These are phyloP conservation scores for Cyprinodon brontotheroides DNA, from an alignment of 2,113 vertebrate genomes.

Conservation along the genomic window DNA sequence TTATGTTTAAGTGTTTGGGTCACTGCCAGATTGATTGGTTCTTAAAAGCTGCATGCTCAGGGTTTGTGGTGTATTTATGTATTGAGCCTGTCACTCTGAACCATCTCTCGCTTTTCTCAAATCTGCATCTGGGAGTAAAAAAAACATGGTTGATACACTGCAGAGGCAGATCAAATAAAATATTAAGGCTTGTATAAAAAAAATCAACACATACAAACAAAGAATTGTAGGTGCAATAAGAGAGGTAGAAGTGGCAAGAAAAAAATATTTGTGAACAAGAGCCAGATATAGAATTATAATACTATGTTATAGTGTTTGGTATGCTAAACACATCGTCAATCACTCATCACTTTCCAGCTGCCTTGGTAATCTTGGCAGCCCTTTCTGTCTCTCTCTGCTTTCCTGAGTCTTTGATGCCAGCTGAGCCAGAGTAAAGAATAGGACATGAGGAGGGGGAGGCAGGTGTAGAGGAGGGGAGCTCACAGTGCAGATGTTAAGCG, in stretches of 20 bases:
- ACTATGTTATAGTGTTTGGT: constrained; percentile 51
- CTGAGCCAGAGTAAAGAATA: constrained; percentile 60
- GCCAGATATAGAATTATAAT: constrained; percentile 65
- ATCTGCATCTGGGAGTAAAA: constrained; percentile 25
- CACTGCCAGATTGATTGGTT: constrained; percentile 52
- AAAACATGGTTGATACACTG: neutral
- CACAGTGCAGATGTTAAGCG: constrained; percentile 64
- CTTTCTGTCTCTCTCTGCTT: constrained; percentile 30
- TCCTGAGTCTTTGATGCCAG: constrained; percentile 66
- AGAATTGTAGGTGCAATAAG: neutral
- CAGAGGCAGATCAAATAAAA: constrained; percentile 9
- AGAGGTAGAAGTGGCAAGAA: neutral
- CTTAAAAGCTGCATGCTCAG: constrained; percentile 57
- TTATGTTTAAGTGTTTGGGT: constrained; percentile 31
- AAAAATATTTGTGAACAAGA: constrained; percentile 46
- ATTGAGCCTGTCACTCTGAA: constrained; percentile 14
- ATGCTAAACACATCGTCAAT: constrained; percentile 65
- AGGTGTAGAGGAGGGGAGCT: neutral
- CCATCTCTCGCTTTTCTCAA: constrained; percentile 19
- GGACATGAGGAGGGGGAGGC: constrained; percentile 29
- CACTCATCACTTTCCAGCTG: constrained; percentile 71
- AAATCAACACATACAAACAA: neutral
- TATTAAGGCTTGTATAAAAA: neutral
- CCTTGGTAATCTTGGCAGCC: constrained; percentile 60
- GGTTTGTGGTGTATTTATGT: constrained; percentile 36